Base-by-base conservation (phyloP, 2,888 invertebrate genomes). In the Acanthosepion lycidas region DNA sequence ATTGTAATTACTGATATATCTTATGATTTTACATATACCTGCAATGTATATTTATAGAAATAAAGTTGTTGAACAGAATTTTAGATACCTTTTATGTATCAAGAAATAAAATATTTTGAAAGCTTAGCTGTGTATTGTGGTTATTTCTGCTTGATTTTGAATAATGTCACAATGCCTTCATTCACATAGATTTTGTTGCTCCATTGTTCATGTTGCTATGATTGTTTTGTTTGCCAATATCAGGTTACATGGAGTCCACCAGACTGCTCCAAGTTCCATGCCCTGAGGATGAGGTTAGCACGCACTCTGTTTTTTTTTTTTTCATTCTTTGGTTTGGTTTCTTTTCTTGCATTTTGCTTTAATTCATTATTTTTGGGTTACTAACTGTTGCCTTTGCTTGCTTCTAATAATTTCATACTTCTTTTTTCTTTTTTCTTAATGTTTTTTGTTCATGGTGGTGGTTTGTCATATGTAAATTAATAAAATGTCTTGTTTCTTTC, bases 211-310 rank as follows among this genome's bases (percentile, higher is more conserved):
- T 93, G 93, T 93, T 93, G 93, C 93, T 93, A 93, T 93, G 93
- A 93, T 93, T 93, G 93, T 93, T 93, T 53, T 93, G 93, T 93
- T 93, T 93, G 93, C 93, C 93, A 93, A 93, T 93, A 93, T 93
- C 93, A 93, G 93, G 51, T 93, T 53, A 93, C 93, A 93, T 93
- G 93, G 93, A 93, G 93, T 93, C 53, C 93, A 93, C 93, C 93
- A 93, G 93, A 48, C 93, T 93, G 93, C 93, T 93, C 93, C 93
- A 48, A 93, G 93, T 93, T 93, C 93, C 93, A 53, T 93, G 93
- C 93, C 93, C 93, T 51, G 93, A 93, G 93, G 51, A 93, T 93
- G 93, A 93, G 93, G 93, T 93, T 93, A 93, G 93, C 93, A 53
- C 53, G 93, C 93, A 93, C 93, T 49, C 49, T 53, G n/a, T 51